Conservation (phyloP, 53 echinoderm and acorn worm species). For the Astropecten irregularis region DNA sequence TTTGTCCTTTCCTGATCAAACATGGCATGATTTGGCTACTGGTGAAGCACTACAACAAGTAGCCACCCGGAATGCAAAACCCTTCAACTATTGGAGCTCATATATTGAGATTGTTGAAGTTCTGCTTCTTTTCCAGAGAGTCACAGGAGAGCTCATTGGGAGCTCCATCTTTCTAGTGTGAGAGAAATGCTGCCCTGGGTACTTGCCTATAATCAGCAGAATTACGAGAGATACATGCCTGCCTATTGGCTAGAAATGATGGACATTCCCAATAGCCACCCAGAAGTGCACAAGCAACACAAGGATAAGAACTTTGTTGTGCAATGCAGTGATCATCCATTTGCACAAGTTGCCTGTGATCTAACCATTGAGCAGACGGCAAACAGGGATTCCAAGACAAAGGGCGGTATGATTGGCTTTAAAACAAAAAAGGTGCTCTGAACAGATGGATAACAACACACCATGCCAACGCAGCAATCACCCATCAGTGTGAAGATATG, state of each 20-base stretch:
- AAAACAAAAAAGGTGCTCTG: conserved; percentile 18
- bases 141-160: conserved; percentile 61
- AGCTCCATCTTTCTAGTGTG: conserved; percentile 51
- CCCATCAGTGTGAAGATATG: conserved; percentile 44
- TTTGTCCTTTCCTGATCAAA: too few relatives aligned
- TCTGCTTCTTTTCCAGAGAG: conserved; percentile 31
- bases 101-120: conserved; percentile 51
- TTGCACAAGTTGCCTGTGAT: conserved; percentile 34
- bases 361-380: conserved; percentile 43
- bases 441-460: conserved; percentile 50
- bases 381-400: conserved; percentile 40
- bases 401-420: conserved; percentile 38
- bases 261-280: conserved; percentile 58
- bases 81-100: conserved; percentile 30
- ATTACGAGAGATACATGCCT: conserved; percentile 65
- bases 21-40: too few relatives aligned
- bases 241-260: conserved; percentile 72
- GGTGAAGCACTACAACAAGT: too few relatives aligned
- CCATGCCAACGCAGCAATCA: conserved; percentile 55
- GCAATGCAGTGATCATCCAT: conserved; percentile 36
- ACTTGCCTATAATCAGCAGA: conserved; percentile 59
- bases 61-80: too few relatives aligned
- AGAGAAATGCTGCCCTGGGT: conserved; percentile 60
- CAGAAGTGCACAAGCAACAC: not conserved
- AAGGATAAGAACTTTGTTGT: conserved; percentile 21